Evolutionary conservation across 2,797 vertebrate genomes (phyloP), one percentile per base, ranked within the genome.

Genomic region (Mus spretus): DNA sequence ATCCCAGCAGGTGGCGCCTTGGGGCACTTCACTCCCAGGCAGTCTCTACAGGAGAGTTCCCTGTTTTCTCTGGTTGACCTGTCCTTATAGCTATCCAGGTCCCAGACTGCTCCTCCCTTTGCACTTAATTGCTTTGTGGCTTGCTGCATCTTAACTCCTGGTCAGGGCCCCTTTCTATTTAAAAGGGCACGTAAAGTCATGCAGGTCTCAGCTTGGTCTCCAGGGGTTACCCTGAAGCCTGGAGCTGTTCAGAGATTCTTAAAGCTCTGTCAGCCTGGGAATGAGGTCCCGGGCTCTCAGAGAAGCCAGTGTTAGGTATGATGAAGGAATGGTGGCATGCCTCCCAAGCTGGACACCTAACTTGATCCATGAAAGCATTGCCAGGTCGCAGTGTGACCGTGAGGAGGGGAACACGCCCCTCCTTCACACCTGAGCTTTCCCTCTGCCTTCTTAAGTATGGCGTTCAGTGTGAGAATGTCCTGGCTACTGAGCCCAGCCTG

Each of bases 401-500:
- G 1, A 2, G 34, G 92, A 4, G 13, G 3, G 3, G 37, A 65
- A 12, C 26, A 1, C 5, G 4, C 9, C 37, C 9, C 2, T 53
- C 59, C 11, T 65, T 50, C 75, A 11, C 24, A 15, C 37, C 4
- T 1, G 53, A 4, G 0, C 13, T 37, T 47, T 28, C 28, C 31
- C 4, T 40, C 26, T n/a, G 50, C 20, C 1, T 17, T 31, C 91
- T 9, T 19, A 19, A 50, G 20, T 63, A 47, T 10, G 0, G 3
- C 6, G n/a, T 55, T 70, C 19, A 13, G 6, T 3, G 7, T 31
- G 26, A 59, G 3, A n/a, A 22, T 6, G 50, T 20, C 72, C 22
- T 37, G 37, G 55, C 17, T 28, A 9, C 37, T 47, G 63, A 78
- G 0, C 14, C 6, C 0, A 19, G 50, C 90, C 70, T 0, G 0